Evolutionary conservation across 2,888 invertebrate species (phyloP).

Genomic region (Eristalis arbustorum): DNA sequence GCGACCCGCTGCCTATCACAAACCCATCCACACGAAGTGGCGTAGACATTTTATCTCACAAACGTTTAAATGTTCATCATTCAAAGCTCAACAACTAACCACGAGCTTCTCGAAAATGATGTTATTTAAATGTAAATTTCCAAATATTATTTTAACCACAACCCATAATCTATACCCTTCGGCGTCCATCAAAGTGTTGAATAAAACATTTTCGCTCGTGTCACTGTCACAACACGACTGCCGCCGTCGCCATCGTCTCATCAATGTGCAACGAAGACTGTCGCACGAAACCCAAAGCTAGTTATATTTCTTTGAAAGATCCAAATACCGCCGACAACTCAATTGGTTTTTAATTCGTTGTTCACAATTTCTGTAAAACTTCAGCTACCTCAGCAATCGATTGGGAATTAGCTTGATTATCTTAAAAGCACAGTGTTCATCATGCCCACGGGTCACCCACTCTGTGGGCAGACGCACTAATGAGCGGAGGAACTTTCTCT

Average conservation of each 20-base stretch:
- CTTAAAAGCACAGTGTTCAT: neutral
- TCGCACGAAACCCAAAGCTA: neutral
- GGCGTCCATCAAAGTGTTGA: neutral
- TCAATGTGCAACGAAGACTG: neutral
- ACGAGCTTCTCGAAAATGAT: too few species aligned
- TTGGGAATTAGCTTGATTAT: neutral
- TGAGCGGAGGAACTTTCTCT: neutral
- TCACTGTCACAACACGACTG: neutral
- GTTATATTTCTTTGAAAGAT: neutral
- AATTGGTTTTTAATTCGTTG: neutral
- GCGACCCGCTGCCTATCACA: too few species aligned
- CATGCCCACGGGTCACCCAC: neutral
- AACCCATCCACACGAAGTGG: too few species aligned
- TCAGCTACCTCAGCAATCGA: neutral
- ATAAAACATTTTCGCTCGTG: neutral
- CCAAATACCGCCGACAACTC: neutral
- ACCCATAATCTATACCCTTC: neutral
- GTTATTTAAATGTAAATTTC: neutral
- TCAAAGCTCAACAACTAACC: too few species aligned
- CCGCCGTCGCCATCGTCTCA: too few species aligned
- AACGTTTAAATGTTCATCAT: too few species aligned
- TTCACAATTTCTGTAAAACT: conserved; percentile 3
- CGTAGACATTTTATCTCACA: too few species aligned
- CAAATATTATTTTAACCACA: neutral
- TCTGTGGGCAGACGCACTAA: neutral